Evolutionary conservation across 2,113 vertebrate genomes (phyloP).

Genomic region (Calyptommatus sinebrachiatus): DNA sequence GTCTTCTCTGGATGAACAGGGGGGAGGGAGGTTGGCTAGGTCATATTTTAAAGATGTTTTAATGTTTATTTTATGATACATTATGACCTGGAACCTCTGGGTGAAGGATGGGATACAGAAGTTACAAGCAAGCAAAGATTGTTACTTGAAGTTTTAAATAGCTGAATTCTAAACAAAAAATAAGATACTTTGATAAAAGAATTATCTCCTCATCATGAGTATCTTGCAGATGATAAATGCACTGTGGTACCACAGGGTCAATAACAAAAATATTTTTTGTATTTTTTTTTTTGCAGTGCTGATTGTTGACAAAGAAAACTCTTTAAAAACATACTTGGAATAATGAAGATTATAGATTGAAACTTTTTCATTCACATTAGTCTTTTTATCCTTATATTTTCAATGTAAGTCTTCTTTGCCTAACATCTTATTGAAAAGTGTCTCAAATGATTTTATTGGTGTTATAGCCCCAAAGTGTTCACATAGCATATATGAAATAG

Average conservation of each 20-base stretch:
- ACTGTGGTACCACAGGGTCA: neutral
- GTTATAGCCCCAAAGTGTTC: conserved; percentile 48
- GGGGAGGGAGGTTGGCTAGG: too few relatives aligned
- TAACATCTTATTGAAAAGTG: conserved; percentile 49
- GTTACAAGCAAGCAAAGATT: too few relatives aligned
- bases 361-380: conserved; percentile 40
- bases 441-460: conserved; percentile 53
- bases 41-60: too few relatives aligned
- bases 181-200: too few relatives aligned
- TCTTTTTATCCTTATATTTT: conserved; percentile 56
- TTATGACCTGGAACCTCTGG: too few relatives aligned
- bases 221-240: accelerated
- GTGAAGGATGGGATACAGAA: too few relatives aligned
- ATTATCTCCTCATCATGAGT: neutral
- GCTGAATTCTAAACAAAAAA: neutral
- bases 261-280: conserved; percentile 38
- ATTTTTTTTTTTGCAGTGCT: conserved; percentile 21
- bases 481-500: conserved; percentile 39
- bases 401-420: conserved; percentile 38
- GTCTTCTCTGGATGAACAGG: too few relatives aligned
- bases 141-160: too few relatives aligned
- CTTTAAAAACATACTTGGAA: conserved; percentile 56
- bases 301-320: conserved; percentile 49
- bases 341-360: conserved; percentile 31
- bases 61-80: too few relatives aligned